phyloP scores from a whole-genome alignment of 2,888 invertebrate species.

The Euclidia mi region DNA sequence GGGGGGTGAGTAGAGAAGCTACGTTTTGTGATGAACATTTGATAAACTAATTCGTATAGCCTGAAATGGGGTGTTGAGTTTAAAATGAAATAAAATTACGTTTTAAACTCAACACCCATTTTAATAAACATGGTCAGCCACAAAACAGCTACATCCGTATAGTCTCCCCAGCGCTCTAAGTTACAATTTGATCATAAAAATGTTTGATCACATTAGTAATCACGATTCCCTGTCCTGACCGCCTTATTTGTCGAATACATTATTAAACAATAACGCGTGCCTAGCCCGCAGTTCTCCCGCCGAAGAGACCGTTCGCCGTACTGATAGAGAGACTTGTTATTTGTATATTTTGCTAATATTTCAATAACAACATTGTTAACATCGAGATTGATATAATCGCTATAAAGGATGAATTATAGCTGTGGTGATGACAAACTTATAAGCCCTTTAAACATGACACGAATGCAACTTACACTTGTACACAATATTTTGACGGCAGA shows the following conservation, averaged over 20 bases:
- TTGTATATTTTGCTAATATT: conserved; percentile 57
- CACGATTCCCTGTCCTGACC: conserved; percentile 22
- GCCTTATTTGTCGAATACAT: conserved; percentile 5
- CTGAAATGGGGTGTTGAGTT: too few relatives aligned
- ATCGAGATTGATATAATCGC: conserved; percentile 34
- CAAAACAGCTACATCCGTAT: too few relatives aligned
- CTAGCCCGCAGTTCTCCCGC: conserved; percentile 14
- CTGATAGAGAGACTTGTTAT: conserved; percentile 40
- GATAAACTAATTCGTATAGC: too few relatives aligned
- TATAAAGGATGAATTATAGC: conserved; percentile 26
- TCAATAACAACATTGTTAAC: conserved; percentile 51
- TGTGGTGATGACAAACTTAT: conserved; percentile 23
- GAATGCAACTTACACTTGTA: too few relatives aligned
- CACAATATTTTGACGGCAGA: too few relatives aligned
- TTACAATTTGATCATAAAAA: conserved; percentile 20
- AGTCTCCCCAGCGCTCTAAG: background rate
- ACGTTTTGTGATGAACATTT: background rate
- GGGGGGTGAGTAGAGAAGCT: background rate
- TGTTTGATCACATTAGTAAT: conserved; percentile 10
- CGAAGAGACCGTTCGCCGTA: conserved; percentile 38
- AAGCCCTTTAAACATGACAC: too few relatives aligned
- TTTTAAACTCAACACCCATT: too few relatives aligned
- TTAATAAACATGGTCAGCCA: too few relatives aligned
- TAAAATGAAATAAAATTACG: too few relatives aligned
- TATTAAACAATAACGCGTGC: conserved; percentile 10